These are phyloP conservation scores for Antheraea mylitta DNA, from an alignment of 1,140 invertebrate species.

Conservation along the genomic window DNA sequence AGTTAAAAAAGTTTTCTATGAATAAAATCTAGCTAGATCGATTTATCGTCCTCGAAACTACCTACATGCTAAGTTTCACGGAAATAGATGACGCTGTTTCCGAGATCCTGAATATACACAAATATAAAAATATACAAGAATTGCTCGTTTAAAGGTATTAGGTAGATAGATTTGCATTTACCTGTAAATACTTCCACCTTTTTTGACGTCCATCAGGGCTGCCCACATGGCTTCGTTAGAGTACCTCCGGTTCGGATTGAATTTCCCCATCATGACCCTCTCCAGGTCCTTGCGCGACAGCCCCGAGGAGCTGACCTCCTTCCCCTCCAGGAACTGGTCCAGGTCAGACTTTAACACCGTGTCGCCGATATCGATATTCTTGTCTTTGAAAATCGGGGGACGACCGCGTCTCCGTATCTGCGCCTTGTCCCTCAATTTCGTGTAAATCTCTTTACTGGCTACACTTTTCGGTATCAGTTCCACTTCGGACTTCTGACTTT, in stretches of 20 bases:
- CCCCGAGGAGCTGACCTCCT: conserved; percentile 72
- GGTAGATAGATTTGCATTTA: conserved; percentile 29
- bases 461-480: conserved; percentile 56
- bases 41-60: too few species aligned
- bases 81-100: too few species aligned
- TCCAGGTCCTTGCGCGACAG: conserved; percentile 71
- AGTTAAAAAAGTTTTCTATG: too few species aligned
- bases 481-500: conserved; percentile 59
- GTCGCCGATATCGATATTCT: conserved; percentile 67
- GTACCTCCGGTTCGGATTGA: conserved; percentile 71
- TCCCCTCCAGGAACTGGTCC: conserved; percentile 73
- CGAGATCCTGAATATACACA: too few species aligned
- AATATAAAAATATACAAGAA: too few species aligned
- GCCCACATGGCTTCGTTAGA: conserved; percentile 74
- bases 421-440: conserved; percentile 45
- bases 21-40: too few species aligned
- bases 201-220: conserved; percentile 77
- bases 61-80: too few species aligned
- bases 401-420: conserved; percentile 49
- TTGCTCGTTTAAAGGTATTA: too few species aligned
- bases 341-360: conserved; percentile 70
- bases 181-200: conserved; percentile 78
- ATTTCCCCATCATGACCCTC: conserved; percentile 76
- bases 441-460: conserved; percentile 40
- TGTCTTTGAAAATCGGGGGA: conserved; percentile 67